These are phyloP conservation scores for Ectobius pallidus DNA, from an alignment of 2,888 invertebrate species.

Conservation along the genomic window DNA sequence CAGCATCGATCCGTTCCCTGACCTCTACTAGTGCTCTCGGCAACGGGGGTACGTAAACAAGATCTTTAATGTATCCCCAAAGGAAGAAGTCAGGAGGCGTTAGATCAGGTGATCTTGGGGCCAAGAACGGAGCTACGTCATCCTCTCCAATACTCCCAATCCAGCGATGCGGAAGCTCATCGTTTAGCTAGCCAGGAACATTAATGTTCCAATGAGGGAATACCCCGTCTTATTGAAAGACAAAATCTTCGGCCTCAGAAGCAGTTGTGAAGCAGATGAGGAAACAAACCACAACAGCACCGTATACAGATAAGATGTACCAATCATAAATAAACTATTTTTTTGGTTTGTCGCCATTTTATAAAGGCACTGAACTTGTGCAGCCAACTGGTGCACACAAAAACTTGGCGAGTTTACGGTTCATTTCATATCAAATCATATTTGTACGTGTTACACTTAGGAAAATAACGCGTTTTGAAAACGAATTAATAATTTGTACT, in stretches of 20 bases:
- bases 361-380: too few relatives aligned
- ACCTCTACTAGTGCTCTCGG: not conserved
- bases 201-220: not conserved
- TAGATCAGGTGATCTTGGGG: not conserved
- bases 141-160: slow-evolving; percentile 1
- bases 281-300: too few relatives aligned
- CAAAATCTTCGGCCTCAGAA: slow-evolving; percentile 1
- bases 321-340: too few relatives aligned
- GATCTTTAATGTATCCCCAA: not conserved
- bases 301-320: too few relatives aligned
- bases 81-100: not conserved
- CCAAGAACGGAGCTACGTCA: not conserved
- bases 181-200: not conserved
- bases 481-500: too few relatives aligned
- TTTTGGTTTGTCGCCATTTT: too few relatives aligned
- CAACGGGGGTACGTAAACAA: not conserved
- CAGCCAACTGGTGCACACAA: too few relatives aligned
- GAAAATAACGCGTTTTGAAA: too few relatives aligned
- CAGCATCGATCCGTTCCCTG: not conserved
- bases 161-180: not conserved
- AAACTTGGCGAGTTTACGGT: too few relatives aligned
- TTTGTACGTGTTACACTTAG: too few relatives aligned
- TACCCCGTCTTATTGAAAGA: not conserved
- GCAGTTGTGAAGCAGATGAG: not conserved
- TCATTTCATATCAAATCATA: too few relatives aligned